A percentile compares a stretch with the other conserved stretches of the same genome.
These are phyloP conservation scores for Drosophila hamatofila DNA, from an alignment of 2,888 invertebrate genomes.

Conservation along the genomic window DNA sequence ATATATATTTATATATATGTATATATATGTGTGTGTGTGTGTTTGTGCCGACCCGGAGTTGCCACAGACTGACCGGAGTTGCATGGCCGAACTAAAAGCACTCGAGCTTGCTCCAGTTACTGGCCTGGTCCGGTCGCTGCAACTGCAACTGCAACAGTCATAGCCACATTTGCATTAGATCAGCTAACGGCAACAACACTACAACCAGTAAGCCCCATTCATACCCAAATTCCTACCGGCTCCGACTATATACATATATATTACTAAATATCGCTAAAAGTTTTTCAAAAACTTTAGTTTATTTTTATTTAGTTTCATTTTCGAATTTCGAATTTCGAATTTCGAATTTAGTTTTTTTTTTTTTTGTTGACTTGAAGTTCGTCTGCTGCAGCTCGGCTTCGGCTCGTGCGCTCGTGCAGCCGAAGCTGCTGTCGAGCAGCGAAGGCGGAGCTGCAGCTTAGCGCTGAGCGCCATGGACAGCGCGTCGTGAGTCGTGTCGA, in stretches of 20 bases:
- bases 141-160: constrained; percentile 20
- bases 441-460: constrained; percentile 32
- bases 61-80: constrained; percentile 60
- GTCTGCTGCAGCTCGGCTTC: constrained; percentile 44
- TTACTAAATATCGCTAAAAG: not conserved
- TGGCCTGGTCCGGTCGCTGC: constrained; percentile 38
- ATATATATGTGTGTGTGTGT: constrained; percentile 11
- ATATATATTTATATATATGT: constrained; percentile 15
- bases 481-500: constrained; percentile 71
- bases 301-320: constrained; percentile 1
- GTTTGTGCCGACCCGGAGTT: constrained; percentile 52
- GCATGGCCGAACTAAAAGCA: constrained; percentile 45
- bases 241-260: not conserved
- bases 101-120: constrained; percentile 60
- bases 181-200: constrained; percentile 11
- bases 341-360: not conserved
- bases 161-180: constrained; percentile 15
- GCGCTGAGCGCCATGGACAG: constrained; percentile 30
- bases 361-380: constrained; percentile 21
- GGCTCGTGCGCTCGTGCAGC: constrained; percentile 16
- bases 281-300: not conserved
- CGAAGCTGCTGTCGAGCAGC: constrained; percentile 20
- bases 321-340: not conserved
- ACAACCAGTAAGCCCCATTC: constrained; percentile 41
- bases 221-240: too few species aligned